A percentile compares a stretch with the other conserved stretches of the same genome.
phyloP scores from a whole-genome alignment of 2,113 vertebrate species.

The Bucco capensis region DNA sequence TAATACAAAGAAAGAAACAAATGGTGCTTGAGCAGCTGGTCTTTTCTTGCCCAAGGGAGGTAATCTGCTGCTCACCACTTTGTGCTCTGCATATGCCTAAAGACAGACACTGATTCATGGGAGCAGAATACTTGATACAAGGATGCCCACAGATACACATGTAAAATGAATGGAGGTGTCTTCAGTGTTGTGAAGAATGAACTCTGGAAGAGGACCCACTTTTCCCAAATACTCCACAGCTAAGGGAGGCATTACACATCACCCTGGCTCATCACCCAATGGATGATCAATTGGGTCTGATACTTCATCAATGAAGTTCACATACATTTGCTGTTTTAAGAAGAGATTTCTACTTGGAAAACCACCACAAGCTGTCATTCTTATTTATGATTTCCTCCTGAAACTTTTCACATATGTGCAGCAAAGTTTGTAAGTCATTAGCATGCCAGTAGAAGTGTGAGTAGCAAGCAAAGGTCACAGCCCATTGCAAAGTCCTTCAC shows the following conservation, averaged over 20 bases:
- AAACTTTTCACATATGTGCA: neutral
- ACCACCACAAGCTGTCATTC: neutral
- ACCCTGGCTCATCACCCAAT: neutral
- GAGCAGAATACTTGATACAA: accelerated
- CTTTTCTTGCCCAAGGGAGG: neutral
- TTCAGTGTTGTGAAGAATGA: neutral
- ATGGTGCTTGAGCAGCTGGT: neutral
- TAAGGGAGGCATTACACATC: neutral
- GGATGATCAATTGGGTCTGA: accelerated
- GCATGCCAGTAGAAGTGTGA: neutral
- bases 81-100: neutral
- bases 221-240: neutral
- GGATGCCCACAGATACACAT: accelerated
- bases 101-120: neutral
- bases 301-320: neutral
- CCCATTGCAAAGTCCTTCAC: neutral
- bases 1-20: neutral
- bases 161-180: neutral
- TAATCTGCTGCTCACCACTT: neutral
- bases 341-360: neutral
- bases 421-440: neutral
- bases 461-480: neutral
- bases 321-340: neutral
- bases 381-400: neutral
- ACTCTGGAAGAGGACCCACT: neutral